phyloP scores from a whole-genome alignment of 1,140 invertebrate genomes.

The Carposina sasakii region DNA sequence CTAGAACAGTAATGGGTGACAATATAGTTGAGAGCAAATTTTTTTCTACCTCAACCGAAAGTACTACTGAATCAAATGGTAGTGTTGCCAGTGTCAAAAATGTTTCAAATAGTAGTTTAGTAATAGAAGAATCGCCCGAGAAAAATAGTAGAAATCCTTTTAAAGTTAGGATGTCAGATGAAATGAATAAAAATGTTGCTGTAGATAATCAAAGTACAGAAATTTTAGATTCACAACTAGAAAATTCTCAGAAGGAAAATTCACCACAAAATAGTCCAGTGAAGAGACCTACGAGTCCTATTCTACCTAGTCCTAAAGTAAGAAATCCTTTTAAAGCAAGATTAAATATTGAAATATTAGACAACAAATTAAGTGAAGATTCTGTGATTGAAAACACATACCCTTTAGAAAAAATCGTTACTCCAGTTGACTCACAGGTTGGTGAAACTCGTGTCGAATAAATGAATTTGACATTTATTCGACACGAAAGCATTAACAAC shows the following conservation, averaged over 20 bases:
- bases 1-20: slow-evolving; percentile 54
- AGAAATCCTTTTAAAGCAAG: slow-evolving; percentile 35
- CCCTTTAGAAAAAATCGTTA: slow-evolving; percentile 40
- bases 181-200: background rate
- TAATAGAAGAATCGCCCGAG: slow-evolving; percentile 40
- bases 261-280: slow-evolving; percentile 28
- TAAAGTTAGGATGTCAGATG: slow-evolving; percentile 10
- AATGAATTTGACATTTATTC: too few relatives aligned
- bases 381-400: slow-evolving; percentile 56
- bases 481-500: too few relatives aligned
- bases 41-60: slow-evolving; percentile 45
- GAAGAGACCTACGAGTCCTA: slow-evolving; percentile 33
- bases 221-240: slow-evolving; percentile 25
- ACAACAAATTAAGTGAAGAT: slow-evolving; percentile 26
- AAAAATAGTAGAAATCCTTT: slow-evolving; percentile 26
- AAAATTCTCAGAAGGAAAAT: slow-evolving; percentile 45
- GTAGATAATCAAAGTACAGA: slow-evolving; percentile 28
- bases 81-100: background rate
- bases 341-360: slow-evolving; percentile 12
- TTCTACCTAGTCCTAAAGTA: slow-evolving; percentile 34
- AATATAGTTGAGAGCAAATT: slow-evolving; percentile 65
- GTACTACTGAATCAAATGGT: slow-evolving; percentile 2
- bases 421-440: slow-evolving; percentile 48
- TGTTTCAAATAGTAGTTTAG: slow-evolving; percentile 22
- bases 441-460: slow-evolving; percentile 1